Percentiles rank a stretch among this genome's conserved stretches.
Evolutionary conservation across 2,113 vertebrate species (phyloP).

Genomic region (Apteryx mantelli): DNA sequence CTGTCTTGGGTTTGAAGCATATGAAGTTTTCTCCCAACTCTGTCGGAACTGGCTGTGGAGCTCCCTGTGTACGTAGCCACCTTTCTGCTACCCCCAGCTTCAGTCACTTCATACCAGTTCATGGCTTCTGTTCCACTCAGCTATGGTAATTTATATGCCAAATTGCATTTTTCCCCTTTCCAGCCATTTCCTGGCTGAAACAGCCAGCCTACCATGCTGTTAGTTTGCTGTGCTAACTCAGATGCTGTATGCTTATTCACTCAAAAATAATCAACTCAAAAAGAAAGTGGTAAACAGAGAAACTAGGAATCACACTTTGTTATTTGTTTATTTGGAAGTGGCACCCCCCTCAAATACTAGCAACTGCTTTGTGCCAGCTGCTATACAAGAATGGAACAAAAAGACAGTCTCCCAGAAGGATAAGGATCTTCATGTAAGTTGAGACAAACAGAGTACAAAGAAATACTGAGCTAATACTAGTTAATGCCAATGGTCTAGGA

Average conservation of each 20-base stretch:
- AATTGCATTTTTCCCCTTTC: not conserved
- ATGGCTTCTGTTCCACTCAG: not conserved
- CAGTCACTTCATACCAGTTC: not conserved
- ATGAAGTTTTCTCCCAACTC: not conserved
- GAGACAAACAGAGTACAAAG: fast-evolving
- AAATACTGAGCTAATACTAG: slow-evolving; percentile 20
- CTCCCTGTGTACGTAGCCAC: not conserved
- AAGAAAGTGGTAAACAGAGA: not conserved
- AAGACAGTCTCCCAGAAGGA: not conserved
- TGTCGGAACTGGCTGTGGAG: not conserved
- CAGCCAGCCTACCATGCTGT: not conserved
- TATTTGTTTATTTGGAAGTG: not conserved
- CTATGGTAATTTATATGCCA: fast-evolving
- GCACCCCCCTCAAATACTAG: not conserved
- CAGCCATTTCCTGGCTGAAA: not conserved
- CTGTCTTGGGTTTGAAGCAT: not conserved
- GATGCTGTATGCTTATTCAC: not conserved
- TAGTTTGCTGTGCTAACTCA: not conserved
- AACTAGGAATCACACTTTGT: not conserved
- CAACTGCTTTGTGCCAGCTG: not conserved
- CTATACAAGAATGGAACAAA: not conserved
- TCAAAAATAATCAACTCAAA: not conserved
- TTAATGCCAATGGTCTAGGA: not conserved
- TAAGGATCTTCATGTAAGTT: not conserved
- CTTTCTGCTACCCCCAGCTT: not conserved